These are phyloP conservation scores for Drosophila trichaetosa DNA, from an alignment of 2,888 invertebrate genomes.

Conservation along the genomic window DNA sequence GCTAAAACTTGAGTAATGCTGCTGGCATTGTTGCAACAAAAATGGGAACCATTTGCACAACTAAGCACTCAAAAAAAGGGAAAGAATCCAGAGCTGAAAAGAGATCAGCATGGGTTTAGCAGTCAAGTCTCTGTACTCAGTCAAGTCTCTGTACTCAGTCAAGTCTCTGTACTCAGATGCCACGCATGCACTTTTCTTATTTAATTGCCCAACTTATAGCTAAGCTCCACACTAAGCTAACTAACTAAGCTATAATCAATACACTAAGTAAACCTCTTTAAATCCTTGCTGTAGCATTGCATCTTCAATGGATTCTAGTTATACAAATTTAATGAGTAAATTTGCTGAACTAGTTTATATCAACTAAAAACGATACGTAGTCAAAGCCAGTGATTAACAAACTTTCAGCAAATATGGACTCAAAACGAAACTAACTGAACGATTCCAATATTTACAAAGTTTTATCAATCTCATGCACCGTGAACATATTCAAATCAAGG, in stretches of 20 bases:
- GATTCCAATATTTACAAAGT: conserved; percentile 10
- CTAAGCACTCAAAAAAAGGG: background rate
- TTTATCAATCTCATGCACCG: conserved; percentile 13
- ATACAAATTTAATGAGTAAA: background rate
- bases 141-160: background rate
- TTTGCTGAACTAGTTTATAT: background rate
- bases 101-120: background rate
- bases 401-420: background rate
- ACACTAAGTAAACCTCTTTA: background rate
- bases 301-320: background rate
- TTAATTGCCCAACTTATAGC: background rate
- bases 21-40: conserved; percentile 1
- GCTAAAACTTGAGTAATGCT: background rate
- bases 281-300: too few species aligned
- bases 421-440: background rate
- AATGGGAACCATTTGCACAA: conserved; percentile 1
- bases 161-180: conserved; percentile 6
- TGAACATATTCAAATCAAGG: conserved; percentile 55
- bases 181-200: background rate
- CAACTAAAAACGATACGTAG: background rate
- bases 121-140: background rate
- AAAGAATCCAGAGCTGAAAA: background rate
- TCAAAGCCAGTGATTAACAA: background rate
- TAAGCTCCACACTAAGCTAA: background rate
- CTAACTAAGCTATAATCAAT: background rate